phyloP scores from a whole-genome alignment of 2,888 invertebrate species.

The Hemaris fuciformis region DNA sequence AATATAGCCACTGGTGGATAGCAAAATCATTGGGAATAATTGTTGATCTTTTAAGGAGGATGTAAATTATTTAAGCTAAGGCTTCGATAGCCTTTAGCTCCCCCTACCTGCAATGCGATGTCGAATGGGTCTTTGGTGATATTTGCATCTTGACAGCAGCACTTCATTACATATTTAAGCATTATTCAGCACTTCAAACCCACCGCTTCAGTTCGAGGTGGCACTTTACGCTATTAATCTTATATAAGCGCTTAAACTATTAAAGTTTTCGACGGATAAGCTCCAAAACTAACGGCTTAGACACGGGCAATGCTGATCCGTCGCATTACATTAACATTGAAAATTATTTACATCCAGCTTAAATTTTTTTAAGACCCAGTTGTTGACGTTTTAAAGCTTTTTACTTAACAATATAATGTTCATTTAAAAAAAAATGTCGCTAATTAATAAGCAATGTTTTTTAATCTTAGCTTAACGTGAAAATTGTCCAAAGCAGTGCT shows the following conservation, averaged over 20 bases:
- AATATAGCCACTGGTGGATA: neutral
- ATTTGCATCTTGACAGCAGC: slow-evolving; percentile 29
- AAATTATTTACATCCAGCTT: slow-evolving; percentile 17
- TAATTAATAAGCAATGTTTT: no score
- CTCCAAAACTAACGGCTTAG: slow-evolving; percentile 55
- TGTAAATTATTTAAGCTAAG: neutral
- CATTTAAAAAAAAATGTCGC: no score
- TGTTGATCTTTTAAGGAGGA: neutral
- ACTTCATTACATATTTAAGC: slow-evolving; percentile 47
- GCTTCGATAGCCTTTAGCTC: no score
- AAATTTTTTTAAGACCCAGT: neutral
- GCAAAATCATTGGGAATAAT: neutral
- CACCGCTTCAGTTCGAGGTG: slow-evolving; percentile 42
- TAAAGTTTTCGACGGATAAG: slow-evolving; percentile 61
- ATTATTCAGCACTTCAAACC: slow-evolving; percentile 44
- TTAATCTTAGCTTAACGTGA: neutral
- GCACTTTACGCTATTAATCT: slow-evolving; percentile 54
- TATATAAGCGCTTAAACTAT: slow-evolving; percentile 59
- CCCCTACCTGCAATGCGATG: neutral
- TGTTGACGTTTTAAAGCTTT: neutral
- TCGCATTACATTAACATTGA: slow-evolving; percentile 32
- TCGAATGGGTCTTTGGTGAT: slow-evolving; percentile 13
- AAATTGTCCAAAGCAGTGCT: neutral
- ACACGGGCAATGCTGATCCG: slow-evolving; percentile 52
- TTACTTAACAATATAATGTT: no score